These are phyloP conservation scores for Aporrectodea caliginosa DNA, from an alignment of 1,140 invertebrate genomes.

Conservation along the genomic window DNA sequence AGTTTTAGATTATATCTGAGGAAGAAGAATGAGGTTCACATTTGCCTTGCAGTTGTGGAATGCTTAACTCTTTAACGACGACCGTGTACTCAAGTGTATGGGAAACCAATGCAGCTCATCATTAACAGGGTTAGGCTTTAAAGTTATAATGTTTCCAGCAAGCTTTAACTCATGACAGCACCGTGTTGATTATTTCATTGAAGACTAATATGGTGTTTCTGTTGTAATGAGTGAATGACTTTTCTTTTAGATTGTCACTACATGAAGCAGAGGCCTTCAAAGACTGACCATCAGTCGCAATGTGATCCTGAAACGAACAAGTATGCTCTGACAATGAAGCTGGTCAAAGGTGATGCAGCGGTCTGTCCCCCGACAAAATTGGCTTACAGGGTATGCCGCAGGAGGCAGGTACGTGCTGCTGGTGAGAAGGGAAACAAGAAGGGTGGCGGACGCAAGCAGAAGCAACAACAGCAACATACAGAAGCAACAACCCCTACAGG, in stretches of 20 bases:
- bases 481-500: neutral
- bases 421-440: neutral
- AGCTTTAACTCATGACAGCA: neutral
- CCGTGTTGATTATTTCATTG: neutral
- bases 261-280: neutral
- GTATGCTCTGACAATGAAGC: neutral
- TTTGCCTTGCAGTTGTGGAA: too few relatives aligned
- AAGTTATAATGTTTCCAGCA: neutral
- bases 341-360: neutral
- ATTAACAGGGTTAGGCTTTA: neutral
- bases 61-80: neutral
- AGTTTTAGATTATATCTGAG: too few relatives aligned
- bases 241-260: neutral
- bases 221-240: too few relatives aligned
- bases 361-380: neutral
- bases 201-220: too few relatives aligned
- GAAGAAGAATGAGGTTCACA: too few relatives aligned
- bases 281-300: neutral
- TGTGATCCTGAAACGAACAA: neutral
- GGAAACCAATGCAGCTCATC: neutral
- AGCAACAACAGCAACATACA: too few relatives aligned
- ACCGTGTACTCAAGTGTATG: neutral
- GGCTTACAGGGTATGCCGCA: neutral
- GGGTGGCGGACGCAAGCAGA: neutral
- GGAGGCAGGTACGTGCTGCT: neutral